Base-by-base conservation (phyloP, 53 echinoderm and acorn worm genomes). In the Luidia sarsii region DNA sequence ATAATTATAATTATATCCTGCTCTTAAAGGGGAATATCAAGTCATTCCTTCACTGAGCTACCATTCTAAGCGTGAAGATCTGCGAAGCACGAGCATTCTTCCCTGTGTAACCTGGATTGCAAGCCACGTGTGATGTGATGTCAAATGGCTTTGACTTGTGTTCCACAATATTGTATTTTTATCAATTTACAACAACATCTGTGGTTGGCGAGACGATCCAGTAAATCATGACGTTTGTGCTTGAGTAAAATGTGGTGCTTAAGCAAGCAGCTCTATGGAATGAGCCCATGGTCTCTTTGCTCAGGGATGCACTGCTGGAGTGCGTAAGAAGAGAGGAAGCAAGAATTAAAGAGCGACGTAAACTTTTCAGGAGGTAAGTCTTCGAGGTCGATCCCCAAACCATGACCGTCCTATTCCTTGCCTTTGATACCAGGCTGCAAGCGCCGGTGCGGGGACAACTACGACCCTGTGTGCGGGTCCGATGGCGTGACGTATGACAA, bases 401-500 rank as follows among this genome's bases (percentile, higher is more conserved):
- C 4, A 7, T 30, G 24, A 10, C 25, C 4, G 28, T 25, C 27
- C 3, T 27, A 6, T 22, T 24, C 41, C 67, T 6, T 34, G 19
- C n/a, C n/a, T n/a, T n/a, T n/a, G n/a, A n/a, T n/a, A n/a, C n/a
- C 48, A 77, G 77, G 77, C 2, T 77, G 77, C 46, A 22, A 33
- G 60, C 41, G 77, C 8, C 43, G 9, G 13, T 77, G 77, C 32
- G 77, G 59, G 3, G 11, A 19, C 48, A 31, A 39, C 16, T 77
- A 57, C 34, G 38, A 19, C 23, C 79, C 67, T 5, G 79, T 85
- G 3, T 85, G 86, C 67, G 86, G 79, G 25, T 77, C 86, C 24
- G 68, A 85, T 43, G 86, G 85, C 30, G 55, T 54, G 64, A 77
- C 85, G 6, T 85, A 85, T 16, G 33, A 52, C 62, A 85, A 55